Evolutionary conservation across 2,797 vertebrate species (phyloP), one percentile per base, ranked within the genome.

Genomic region (Pelochelys cantorii): DNA sequence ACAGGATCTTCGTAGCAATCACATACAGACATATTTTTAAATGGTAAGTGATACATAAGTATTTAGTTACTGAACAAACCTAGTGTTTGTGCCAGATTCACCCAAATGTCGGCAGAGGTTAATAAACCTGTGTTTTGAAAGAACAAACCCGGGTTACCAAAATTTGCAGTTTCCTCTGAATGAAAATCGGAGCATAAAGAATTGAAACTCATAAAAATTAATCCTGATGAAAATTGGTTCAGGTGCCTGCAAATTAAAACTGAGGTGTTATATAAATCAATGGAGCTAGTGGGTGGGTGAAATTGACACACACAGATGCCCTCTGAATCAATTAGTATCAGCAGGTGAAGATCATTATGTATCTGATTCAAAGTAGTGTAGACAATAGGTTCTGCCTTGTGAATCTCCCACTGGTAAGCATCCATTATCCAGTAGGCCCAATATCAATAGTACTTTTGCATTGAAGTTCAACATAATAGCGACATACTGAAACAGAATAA

Each of bases 131-230:
- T 3, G 82, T 48, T 81, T 74, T 62, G 88, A 92, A 87, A 83
- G 56, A 79, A 79, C 53, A 81, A 68, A 15, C 9, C n/a, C 11
- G 68, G 18, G 20, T 37, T 34, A 71, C 79, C 54, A 17, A 94
- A 85, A 48, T 34, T 5, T 29, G 12, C 10, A 42, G 11, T 93
- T 89, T 20, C 13, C 74, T 88, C 31, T 56, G 8, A 77, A 86
- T 0, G 0, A 65, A 60, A 88, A 7, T 0, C 2, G 17, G 29
- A 27, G 52, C 2, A 1, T 0, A 4, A 55, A 3, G 77, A 78
- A 48, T 53, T 60, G 55, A 57, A 85, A 81, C 18, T 25, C 25
- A 11, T 83, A 48, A 60, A 65, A 74, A 55, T 18, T 77, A 79
- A 84, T 90, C 79, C 42, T n/a, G 53, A 74, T 54, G 82, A 84